Base-by-base conservation (phyloP, 1,140 invertebrate species). In the Rhagoletis pomonella region DNA sequence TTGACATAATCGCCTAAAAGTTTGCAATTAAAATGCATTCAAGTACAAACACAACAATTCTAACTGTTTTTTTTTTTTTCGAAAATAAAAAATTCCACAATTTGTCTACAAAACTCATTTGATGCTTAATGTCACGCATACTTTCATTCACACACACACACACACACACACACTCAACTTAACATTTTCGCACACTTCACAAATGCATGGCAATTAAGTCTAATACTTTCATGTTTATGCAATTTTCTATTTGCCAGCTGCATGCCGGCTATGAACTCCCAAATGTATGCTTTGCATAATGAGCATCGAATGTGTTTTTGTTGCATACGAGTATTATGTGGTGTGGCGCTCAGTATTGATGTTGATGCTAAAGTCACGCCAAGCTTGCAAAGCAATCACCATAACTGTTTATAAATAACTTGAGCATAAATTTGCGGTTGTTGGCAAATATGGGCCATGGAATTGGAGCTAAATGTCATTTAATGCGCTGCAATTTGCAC, bases 281-380 rank as follows among this genome's bases (percentile, higher is more conserved):
- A 73, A 73, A 73, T 73, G 42, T 73, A 73, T 73, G 67, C 67
- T 73, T 44, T 42, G n/a, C 67, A 47, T 47, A 73, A 73, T 73
- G 67, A 17, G 44, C 67, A 42, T 73, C 44, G 17, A 42, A 47
- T 73, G 42, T 44, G 39, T 39, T 14, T 29, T 29, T 29, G 29
- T 29, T 39, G 44, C 0, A 29, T 65, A 29, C 29, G 17, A n/a
- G 64, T 62, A 4, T 62, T 9, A 5, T 19, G 62, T 42, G 19
- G 10, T 42, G n/a, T 69, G 67, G 29, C 67, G 42, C 42, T 5
- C 3, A 62, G 17, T 14, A 62, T 7, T 62, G 17, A 17, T 62
- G 10, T 62, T 62, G 10, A 17, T 62, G 60, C 17, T 14, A 62
- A 7, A 14, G 10, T 62, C 17, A 62, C 60, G 10, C 67, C 29